A percentile compares a stretch with the other conserved stretches of the same genome.
phyloP scores from a whole-genome alignment of 1,140 invertebrate genomes.

The Lordiphosa mommai region DNA sequence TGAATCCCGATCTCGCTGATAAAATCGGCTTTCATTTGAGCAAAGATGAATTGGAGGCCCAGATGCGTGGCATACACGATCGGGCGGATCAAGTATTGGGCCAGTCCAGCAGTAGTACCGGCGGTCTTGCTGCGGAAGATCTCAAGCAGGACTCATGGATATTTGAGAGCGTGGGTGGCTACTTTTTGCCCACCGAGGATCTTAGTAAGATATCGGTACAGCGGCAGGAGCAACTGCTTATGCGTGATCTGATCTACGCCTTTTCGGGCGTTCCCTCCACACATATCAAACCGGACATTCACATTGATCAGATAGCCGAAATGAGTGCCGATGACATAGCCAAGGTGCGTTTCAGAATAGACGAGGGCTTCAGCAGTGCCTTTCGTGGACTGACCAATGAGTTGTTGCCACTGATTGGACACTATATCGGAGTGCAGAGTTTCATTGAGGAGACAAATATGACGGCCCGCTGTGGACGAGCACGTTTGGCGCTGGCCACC shows the following conservation, averaged over 20 bases:
- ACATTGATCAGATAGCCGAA: slow-evolving; percentile 10
- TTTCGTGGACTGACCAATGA: slow-evolving; percentile 36
- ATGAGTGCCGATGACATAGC: slow-evolving; percentile 29
- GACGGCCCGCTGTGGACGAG: slow-evolving; percentile 9
- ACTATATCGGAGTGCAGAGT: slow-evolving; percentile 54
- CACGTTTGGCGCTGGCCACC: slow-evolving; percentile 23
- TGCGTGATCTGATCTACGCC: slow-evolving; percentile 56
- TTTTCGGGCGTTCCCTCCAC: slow-evolving; percentile 55
- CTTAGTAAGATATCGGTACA: slow-evolving; percentile 22
- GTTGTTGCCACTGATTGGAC: slow-evolving; percentile 35
- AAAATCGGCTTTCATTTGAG: slow-evolving; percentile 15
- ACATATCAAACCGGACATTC: slow-evolving; percentile 36
- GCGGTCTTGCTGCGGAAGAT: neutral
- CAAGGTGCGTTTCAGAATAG: slow-evolving; percentile 38
- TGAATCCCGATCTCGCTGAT: slow-evolving; percentile 13
- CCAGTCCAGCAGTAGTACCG: neutral
- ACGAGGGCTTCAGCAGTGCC: slow-evolving; percentile 33
- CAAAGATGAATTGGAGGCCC: slow-evolving; percentile 19
- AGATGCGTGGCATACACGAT: slow-evolving; percentile 11
- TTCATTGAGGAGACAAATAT: slow-evolving; percentile 50
- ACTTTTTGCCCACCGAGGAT: slow-evolving; percentile 43
- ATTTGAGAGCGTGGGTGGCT: slow-evolving; percentile 54
- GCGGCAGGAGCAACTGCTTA: slow-evolving; percentile 40
- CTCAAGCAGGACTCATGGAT: slow-evolving; percentile 28
- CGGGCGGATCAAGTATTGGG: neutral